A percentile compares a stretch with the other conserved stretches of the same genome.
Evolutionary conservation across 1,140 invertebrate species (phyloP).

Genomic region (Ectropis grisescens): DNA sequence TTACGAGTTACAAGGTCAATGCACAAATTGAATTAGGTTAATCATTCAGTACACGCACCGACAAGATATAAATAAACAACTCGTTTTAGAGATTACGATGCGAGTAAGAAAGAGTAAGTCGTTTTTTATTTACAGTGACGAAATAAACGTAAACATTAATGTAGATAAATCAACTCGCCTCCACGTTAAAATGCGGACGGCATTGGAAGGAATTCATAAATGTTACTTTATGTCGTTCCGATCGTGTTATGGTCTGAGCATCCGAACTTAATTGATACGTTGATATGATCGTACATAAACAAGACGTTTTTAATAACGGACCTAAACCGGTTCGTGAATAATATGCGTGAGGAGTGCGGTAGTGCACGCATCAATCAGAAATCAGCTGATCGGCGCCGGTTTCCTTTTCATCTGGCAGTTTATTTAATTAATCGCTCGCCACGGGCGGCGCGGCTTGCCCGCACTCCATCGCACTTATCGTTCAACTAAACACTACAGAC

Average conservation of each 20-base stretch:
- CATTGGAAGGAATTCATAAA: too few relatives aligned
- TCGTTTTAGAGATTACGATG: too few relatives aligned
- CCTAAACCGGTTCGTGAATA: conserved; percentile 31
- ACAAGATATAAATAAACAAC: too few relatives aligned
- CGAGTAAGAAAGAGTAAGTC: too few relatives aligned
- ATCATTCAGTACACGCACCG: too few relatives aligned
- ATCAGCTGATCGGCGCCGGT: conserved; percentile 48
- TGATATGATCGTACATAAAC: conserved; percentile 22
- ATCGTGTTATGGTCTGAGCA: too few relatives aligned
- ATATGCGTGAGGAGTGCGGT: conserved; percentile 17
- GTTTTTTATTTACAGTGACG: background rate
- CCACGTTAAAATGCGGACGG: too few relatives aligned
- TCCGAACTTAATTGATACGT: conserved; percentile 18
- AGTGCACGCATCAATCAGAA: conserved; percentile 29
- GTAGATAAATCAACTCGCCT: too few relatives aligned
- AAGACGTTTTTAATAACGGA: conserved; percentile 25
- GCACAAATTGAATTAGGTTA: conserved; percentile 6
- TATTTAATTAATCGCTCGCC: conserved; percentile 50
- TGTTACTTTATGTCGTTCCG: too few relatives aligned
- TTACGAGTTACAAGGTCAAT: conserved; percentile 3
- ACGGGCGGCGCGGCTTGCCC: conserved; percentile 17
- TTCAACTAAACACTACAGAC: conserved; percentile 16
- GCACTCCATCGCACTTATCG: conserved; percentile 9
- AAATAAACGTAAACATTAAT: background rate
- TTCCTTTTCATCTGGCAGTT: conserved; percentile 53